Base-by-base conservation (phyloP, 2,888 invertebrate genomes). In the Ochlodes sylvanus region DNA sequence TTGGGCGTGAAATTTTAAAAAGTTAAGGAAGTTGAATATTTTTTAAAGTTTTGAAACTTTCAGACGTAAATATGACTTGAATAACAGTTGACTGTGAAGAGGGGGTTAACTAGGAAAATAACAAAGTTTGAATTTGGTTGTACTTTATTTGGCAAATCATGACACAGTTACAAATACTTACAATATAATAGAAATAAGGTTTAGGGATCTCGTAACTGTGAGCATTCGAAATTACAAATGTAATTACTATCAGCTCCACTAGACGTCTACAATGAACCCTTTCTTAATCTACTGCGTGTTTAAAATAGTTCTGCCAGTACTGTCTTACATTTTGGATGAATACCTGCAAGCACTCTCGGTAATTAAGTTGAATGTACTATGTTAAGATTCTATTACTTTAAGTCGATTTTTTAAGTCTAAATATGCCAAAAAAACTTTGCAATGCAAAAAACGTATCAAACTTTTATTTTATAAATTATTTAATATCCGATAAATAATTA, bases 171-270 rank as follows among this genome's bases (percentile, higher is more conserved):
- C 7, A 32, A 34, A 34, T 34, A 34, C 7, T 34, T 9, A 34
- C 9, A 34, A 34, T 34, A 38, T 38, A 10, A 38, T 38, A 27
- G 2, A 38, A 38, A 38, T 38, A 10, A 10, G 12, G 9, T 12
- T 38, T 10, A 12, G 38, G 12, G 12, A 38, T 10, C 2, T 9
- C n/a, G 5, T 9, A 27, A 32, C 52, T 67, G 55, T 60, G 55
- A 61, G 61, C 32, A 55, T 61, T 19, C 34, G 55, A 47, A 21
- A 21, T 55, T 67, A 61, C 44, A 61, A 67, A 27, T 55, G 55
- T 61, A 67, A 67, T 67, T 61, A 66, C 60, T 67, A 54, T 32
- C 41, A 61, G 34, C 61, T 55, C 54, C 60, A 50, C 60, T n/a
- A 60, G 54, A 41, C 60, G 60, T 42, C 66, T 42, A 27, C 4